Evolutionary conservation across 2,797 vertebrate genomes (phyloP), one percentile per base, ranked within the genome.

Genomic region (Caiman crocodilus): DNA sequence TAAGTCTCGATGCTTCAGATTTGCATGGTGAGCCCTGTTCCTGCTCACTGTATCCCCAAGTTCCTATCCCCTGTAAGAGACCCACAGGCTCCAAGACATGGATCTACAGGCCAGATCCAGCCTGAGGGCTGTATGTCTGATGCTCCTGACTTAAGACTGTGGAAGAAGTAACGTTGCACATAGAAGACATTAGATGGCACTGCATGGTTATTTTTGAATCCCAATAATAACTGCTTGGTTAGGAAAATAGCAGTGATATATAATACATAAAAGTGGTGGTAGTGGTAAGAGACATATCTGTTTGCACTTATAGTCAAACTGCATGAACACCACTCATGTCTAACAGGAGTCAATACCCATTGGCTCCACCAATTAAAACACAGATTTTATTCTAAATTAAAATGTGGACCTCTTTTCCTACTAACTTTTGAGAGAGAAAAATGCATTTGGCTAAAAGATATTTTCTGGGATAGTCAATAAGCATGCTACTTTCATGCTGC

Each of bases 171-270:
- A 73, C 57, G 26, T 65, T 91, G 28, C 91, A 59, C 50, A 76
- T 76, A 65, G 32, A 60, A 84, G 35, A 89, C 91, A 65, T 42
- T 17, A 95, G 95, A 20, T 92, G 95, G 88, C 89, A 28, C 88
- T 95, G 61, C 82, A 63, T 65, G 21, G 28, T 35, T 83, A 32
- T 79, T 5, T 3, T 28, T 78, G 42, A 85, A 89, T 58, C 58
- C 8, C 76, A 4, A 14, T 79, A 88, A 56, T 21, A 61, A 11
- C 28, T 61, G 7, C 15, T 20, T 26, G 15, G 5, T 57, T 26
- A 16, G 2, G 42, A 73, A 26, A 21, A 28, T 77, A 2, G 2
- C 6, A 17, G 15, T 12, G 81, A 79, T 90, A 79, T n/a, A 50
- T 73, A n/a, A 4, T 5, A 42, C 26, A 3, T 1, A 1, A n/a